Evolutionary conservation across 2,888 invertebrate species (phyloP).

Genomic region (Eledone cirrhosa): DNA sequence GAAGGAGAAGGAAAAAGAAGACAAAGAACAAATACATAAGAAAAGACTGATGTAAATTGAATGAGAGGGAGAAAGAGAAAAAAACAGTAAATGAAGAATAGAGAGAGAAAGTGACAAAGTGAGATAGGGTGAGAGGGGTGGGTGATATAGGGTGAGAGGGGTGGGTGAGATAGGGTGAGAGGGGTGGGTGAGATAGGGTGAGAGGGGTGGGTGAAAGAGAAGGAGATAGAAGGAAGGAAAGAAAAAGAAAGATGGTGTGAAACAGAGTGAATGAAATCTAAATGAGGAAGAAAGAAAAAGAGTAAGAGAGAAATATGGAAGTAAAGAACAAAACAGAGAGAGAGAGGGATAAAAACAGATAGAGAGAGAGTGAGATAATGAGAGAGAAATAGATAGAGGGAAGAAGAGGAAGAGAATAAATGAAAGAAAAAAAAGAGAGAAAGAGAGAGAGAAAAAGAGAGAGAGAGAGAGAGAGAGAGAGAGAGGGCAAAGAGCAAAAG

Average conservation of each 20-base stretch:
- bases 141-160: no score
- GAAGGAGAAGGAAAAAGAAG: not conserved
- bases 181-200: not conserved
- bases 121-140: not conserved
- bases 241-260: not conserved
- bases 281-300: not conserved
- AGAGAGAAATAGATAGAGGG: not conserved
- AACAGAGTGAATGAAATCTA: not conserved
- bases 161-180: not conserved
- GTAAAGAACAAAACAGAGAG: not conserved
- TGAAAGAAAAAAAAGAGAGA: not conserved
- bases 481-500: not conserved
- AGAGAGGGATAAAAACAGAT: no score
- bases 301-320: not conserved
- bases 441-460: not conserved
- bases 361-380: not conserved
- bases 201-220: not conserved
- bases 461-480: not conserved
- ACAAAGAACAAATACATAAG: not conserved
- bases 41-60: not conserved
- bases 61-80: not conserved
- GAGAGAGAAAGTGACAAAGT: not conserved
- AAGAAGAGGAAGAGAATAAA: not conserved
- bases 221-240: not conserved
- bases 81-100: not conserved